A percentile compares a stretch with the other conserved stretches of the same genome.
These are phyloP conservation scores for Cetonia aurata DNA, from an alignment of 2,888 invertebrate species.

Conservation along the genomic window DNA sequence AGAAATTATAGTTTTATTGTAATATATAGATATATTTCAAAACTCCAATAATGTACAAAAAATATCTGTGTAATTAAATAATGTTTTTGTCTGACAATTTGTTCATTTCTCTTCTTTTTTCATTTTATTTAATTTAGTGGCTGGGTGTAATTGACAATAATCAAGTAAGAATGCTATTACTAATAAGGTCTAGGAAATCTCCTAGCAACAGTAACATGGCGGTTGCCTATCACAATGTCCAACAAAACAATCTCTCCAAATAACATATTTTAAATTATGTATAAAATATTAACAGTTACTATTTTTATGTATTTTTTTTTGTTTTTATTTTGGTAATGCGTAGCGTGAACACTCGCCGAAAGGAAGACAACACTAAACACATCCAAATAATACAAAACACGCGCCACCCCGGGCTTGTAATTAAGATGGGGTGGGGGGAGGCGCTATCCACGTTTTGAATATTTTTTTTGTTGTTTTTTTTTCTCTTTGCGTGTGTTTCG, in stretches of 20 bases:
- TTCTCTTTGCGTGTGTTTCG: constrained; percentile 16
- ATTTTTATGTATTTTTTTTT: constrained; percentile 63
- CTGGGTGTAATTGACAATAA: constrained; percentile 68
- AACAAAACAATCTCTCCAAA: constrained; percentile 67
- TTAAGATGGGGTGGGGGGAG: background rate
- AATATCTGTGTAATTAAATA: constrained; percentile 76
- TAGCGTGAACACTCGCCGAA: constrained; percentile 66
- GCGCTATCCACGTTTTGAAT: constrained; percentile 27
- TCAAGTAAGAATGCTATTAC: constrained; percentile 66
- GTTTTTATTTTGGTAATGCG: constrained; percentile 66
- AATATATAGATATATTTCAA: constrained; percentile 75
- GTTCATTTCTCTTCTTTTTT: constrained; percentile 59
- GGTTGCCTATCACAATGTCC: constrained; percentile 68
- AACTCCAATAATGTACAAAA: constrained; percentile 81
- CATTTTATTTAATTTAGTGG: constrained; percentile 61
- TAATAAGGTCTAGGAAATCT: constrained; percentile 64
- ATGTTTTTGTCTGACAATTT: constrained; percentile 73
- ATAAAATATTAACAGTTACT: constrained; percentile 69
- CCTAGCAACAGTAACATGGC: constrained; percentile 68
- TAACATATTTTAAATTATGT: constrained; percentile 69
- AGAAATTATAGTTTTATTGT: constrained; percentile 64
- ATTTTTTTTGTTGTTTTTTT: constrained; percentile 30
- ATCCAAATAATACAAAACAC: constrained; percentile 57
- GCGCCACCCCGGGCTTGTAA: constrained; percentile 29
- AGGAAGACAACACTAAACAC: constrained; percentile 67